Evolutionary conservation across 1,140 invertebrate species (phyloP).

Genomic region (Drosophila pseudoobscura): DNA sequence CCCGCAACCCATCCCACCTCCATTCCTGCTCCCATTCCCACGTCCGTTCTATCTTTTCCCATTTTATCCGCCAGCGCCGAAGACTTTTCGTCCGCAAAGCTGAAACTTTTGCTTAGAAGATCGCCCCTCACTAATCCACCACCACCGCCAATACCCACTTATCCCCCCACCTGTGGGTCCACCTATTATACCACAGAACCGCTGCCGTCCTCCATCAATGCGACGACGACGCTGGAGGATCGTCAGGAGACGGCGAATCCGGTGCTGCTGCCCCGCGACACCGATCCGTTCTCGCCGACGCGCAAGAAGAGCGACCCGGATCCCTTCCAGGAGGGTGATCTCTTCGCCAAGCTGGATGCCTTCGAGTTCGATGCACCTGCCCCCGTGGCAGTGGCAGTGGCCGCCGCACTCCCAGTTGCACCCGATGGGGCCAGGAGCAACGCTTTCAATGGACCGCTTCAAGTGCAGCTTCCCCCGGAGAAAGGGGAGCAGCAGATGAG

Average conservation of each 20-base stretch:
- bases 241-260: conserved; percentile 51
- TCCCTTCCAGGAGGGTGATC: conserved; percentile 88
- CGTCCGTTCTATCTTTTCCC: conserved; percentile 10
- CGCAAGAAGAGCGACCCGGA: conserved; percentile 86
- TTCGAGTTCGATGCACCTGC: conserved; percentile 85
- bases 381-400: background rate
- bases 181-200: conserved; percentile 74
- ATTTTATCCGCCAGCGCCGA: conserved; percentile 30
- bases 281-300: conserved; percentile 82
- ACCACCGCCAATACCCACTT: conserved; percentile 53
- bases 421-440: conserved; percentile 3
- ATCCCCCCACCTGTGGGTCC: too few relatives aligned
- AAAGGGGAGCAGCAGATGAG: conserved; percentile 38
- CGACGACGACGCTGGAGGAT: conserved; percentile 40
- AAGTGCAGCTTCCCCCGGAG: conserved; percentile 65
- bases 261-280: conserved; percentile 78
- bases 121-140: conserved; percentile 54
- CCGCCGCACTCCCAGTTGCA: conserved; percentile 15
- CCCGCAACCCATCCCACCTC: background rate
- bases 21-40: conserved; percentile 4
- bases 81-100: conserved; percentile 64
- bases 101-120: conserved; percentile 66
- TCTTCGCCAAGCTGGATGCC: conserved; percentile 85
- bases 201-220: background rate
- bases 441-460: conserved; percentile 66